Conservation (phyloP, 2,888 invertebrate species). For the Drosophila algonquin region DNA sequence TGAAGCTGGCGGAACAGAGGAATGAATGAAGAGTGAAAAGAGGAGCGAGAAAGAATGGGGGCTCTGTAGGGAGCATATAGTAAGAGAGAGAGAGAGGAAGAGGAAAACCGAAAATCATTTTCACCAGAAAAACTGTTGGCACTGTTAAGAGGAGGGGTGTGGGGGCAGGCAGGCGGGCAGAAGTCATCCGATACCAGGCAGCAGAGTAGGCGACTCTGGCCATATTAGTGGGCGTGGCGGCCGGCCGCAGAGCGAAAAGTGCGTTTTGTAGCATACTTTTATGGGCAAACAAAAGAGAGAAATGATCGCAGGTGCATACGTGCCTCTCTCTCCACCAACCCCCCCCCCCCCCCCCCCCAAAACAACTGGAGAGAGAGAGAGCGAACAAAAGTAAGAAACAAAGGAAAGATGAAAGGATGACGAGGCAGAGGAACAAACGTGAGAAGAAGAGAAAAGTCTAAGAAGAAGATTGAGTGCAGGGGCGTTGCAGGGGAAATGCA, state of each 20-base stretch:
- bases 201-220: slow-evolving; percentile 50
- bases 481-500: neutral
- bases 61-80: no score
- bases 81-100: neutral
- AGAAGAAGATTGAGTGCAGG: neutral
- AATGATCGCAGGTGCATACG: no score
- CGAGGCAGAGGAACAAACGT: no score
- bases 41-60: neutral
- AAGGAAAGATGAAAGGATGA: neutral
- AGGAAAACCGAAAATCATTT: slow-evolving; percentile 71
- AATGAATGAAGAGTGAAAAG: neutral
- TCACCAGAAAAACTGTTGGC: slow-evolving; percentile 56
- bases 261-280: slow-evolving; percentile 70
- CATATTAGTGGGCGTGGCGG: slow-evolving; percentile 22
- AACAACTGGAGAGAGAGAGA: neutral
- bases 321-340: no score
- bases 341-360: no score
- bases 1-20: neutral
- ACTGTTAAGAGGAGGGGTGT: neutral
- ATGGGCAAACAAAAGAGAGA: slow-evolving; percentile 45
- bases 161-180: neutral
- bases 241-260: slow-evolving; percentile 11
- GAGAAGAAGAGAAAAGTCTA: neutral
- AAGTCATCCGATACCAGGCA: neutral
- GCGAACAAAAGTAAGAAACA: neutral